Percentiles rank a stretch among this genome's conserved stretches.
Evolutionary conservation across 2,888 invertebrate species (phyloP).

Genomic region (Halictus quadricinctus): DNA sequence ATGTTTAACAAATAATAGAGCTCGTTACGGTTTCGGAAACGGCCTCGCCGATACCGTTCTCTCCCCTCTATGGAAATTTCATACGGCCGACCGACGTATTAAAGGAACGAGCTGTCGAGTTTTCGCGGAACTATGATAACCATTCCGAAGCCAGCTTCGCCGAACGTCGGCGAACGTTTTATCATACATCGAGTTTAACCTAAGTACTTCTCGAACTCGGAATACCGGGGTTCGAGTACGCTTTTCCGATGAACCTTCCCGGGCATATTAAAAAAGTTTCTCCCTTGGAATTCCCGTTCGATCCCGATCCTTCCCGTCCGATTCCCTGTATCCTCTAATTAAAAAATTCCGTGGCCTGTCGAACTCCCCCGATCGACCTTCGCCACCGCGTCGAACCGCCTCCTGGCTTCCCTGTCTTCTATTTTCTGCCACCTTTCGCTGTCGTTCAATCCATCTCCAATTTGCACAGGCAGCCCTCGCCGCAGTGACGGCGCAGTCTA

Average conservation of each 20-base stretch:
- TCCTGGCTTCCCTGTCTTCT: background rate
- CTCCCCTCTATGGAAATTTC: slow-evolving; percentile 47
- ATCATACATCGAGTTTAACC: slow-evolving; percentile 54
- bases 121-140: slow-evolving; percentile 51
- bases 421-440: background rate
- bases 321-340: slow-evolving; percentile 46
- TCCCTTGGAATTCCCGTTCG: slow-evolving; percentile 42
- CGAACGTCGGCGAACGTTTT: slow-evolving; percentile 22
- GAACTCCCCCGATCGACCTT: background rate
- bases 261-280: slow-evolving; percentile 58
- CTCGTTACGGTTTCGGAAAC: slow-evolving; percentile 42
- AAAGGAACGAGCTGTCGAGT: slow-evolving; percentile 43
- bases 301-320: slow-evolving; percentile 28
- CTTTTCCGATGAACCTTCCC: slow-evolving; percentile 23
- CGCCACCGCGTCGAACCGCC: background rate
- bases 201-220: slow-evolving; percentile 46
- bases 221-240: slow-evolving; percentile 32
- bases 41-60: slow-evolving; percentile 31
- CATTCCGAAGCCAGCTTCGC: background rate
- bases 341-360: slow-evolving; percentile 47
- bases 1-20: slow-evolving; percentile 57
- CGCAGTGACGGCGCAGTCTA: background rate
- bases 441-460: background rate
- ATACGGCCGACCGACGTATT: slow-evolving; percentile 37
- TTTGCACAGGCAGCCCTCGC: background rate